These are phyloP conservation scores for Syrphus vitripennis DNA, from an alignment of 2,888 invertebrate genomes.

Conservation along the genomic window DNA sequence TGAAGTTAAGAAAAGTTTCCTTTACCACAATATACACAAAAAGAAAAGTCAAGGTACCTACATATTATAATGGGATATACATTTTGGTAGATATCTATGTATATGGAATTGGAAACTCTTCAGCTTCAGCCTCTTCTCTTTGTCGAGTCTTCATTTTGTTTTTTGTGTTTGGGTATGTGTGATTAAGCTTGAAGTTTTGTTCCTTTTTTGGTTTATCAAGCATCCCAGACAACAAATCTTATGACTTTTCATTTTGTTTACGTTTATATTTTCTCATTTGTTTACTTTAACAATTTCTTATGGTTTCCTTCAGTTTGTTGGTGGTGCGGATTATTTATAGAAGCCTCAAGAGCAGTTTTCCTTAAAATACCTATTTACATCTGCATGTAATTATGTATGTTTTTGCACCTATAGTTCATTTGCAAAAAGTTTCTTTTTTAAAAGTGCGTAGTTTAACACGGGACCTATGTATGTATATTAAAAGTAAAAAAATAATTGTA, in stretches of 20 bases:
- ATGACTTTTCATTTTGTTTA: conserved; percentile 65
- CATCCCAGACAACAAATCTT: conserved; percentile 63
- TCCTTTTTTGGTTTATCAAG: conserved; percentile 45
- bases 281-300: conserved; percentile 59
- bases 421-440: not conserved
- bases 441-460: not conserved
- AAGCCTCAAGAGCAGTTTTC: conserved; percentile 36
- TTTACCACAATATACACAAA: conserved; percentile 54
- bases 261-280: conserved; percentile 27
- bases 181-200: conserved; percentile 54
- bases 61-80: not conserved
- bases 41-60: not conserved
- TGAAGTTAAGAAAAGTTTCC: conserved; percentile 49
- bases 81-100: not conserved
- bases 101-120: not conserved
- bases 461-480: too few species aligned
- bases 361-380: not conserved
- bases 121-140: not conserved
- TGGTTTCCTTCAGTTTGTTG: conserved; percentile 39
- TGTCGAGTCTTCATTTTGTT: not conserved
- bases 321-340: not conserved
- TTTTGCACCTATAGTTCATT: too few species aligned
- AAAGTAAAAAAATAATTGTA: too few species aligned
- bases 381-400: too few species aligned
- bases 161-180: not conserved